Percentiles rank a stretch among this genome's conserved stretches.
These are phyloP conservation scores for Eilema griseolum DNA, from an alignment of 2,888 invertebrate genomes.

Conservation along the genomic window DNA sequence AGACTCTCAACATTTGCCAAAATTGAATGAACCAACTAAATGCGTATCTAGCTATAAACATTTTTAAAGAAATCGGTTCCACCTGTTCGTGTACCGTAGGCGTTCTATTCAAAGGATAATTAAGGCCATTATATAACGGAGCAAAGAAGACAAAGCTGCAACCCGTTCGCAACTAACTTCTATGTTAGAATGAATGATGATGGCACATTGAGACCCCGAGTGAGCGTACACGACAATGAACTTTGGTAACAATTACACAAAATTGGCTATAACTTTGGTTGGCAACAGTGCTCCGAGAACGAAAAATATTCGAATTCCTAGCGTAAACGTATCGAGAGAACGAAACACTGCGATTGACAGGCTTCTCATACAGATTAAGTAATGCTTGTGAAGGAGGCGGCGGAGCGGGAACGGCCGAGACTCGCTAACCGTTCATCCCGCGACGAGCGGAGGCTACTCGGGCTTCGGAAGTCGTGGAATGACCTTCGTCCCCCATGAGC, in stretches of 20 bases:
- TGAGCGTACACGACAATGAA: not conserved
- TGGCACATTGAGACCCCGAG: not conserved
- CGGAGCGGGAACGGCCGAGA: too few relatives aligned
- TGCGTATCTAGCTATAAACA: not conserved
- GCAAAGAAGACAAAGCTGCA: not conserved
- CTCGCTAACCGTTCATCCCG: too few relatives aligned
- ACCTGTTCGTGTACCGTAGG: slow-evolving; percentile 9
- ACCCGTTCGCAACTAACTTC: not conserved
- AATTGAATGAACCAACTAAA: not conserved
- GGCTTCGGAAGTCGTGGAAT: too few relatives aligned
- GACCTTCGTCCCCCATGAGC: too few relatives aligned
- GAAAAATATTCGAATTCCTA: too few relatives aligned
- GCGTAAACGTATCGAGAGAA: too few relatives aligned
- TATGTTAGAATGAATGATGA: slow-evolving; percentile 6
- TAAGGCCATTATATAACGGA: slow-evolving; percentile 14
- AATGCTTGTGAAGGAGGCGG: too few relatives aligned
- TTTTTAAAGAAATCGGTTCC: slow-evolving; percentile 9
- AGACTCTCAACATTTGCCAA: not conserved
- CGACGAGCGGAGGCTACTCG: too few relatives aligned
- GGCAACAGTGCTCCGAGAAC: too few relatives aligned
- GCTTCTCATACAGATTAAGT: too few relatives aligned
- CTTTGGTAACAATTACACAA: not conserved
- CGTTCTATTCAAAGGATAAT: slow-evolving; percentile 11
- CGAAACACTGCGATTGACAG: too few relatives aligned
- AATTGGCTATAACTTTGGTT: not conserved